Conservation (phyloP, 2,113 vertebrate species). For the Thamnophis sirtalis region DNA sequence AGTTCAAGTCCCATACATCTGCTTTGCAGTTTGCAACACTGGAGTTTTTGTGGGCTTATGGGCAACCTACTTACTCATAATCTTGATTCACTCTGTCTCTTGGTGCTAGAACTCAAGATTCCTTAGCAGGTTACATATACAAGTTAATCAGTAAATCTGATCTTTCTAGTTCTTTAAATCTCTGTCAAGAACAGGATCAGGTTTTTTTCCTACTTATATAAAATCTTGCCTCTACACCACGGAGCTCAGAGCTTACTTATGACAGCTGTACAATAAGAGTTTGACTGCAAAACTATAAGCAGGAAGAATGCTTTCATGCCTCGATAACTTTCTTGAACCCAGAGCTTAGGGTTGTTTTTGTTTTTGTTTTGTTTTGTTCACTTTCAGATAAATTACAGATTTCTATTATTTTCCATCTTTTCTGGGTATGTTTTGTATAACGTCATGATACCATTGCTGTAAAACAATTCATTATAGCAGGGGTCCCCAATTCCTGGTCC, state of each 20-base stretch:
- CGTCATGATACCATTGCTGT: conserved; percentile 7
- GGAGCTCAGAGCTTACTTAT: neutral
- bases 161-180: neutral
- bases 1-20: neutral
- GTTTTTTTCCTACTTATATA: neutral
- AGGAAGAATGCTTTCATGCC: neutral
- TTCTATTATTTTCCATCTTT: neutral
- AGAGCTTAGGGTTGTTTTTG: neutral
- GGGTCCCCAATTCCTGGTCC: neutral
- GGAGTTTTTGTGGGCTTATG: neutral
- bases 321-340: neutral
- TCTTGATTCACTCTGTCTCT: neutral
- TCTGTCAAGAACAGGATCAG: neutral
- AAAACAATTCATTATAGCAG: neutral
- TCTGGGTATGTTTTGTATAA: neutral
- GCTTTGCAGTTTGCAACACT: neutral
- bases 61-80: neutral
- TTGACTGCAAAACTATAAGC: neutral
- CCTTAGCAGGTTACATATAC: neutral
- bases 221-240: neutral
- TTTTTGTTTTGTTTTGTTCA: no score
- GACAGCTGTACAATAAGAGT: neutral
- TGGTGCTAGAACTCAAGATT: neutral
- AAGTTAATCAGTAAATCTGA: neutral
- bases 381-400: neutral